A percentile compares a stretch with the other conserved stretches of the same genome.
phyloP scores from a whole-genome alignment of 2,797 vertebrate genomes.

The Discoglossus pictus region DNA sequence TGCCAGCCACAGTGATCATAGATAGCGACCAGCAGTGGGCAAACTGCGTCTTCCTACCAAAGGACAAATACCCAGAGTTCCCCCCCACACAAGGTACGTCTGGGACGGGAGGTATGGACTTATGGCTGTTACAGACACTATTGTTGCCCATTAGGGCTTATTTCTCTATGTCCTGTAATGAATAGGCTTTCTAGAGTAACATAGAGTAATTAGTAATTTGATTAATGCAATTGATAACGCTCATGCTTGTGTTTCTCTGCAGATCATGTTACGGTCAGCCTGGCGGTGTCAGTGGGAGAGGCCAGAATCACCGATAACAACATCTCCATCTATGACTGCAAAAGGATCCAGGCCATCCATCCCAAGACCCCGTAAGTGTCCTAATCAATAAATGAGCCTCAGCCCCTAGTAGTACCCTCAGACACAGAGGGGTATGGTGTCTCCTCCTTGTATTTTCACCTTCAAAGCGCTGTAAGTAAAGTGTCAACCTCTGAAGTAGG shows the following conservation, averaged over 20 bases:
- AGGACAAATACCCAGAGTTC: slow-evolving; percentile 72
- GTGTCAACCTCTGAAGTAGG: slow-evolving; percentile 8
- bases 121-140: too few species aligned
- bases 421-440: too few species aligned
- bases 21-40: slow-evolving; percentile 81
- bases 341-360: slow-evolving; percentile 81
- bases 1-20: slow-evolving; percentile 77
- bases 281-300: slow-evolving; percentile 85
- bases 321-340: slow-evolving; percentile 91
- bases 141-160: too few species aligned
- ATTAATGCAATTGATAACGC: too few species aligned
- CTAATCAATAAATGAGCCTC: too few species aligned
- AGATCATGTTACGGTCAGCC: slow-evolving; percentile 87
- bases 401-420: too few species aligned
- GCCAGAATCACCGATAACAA: slow-evolving; percentile 83
- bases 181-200: too few species aligned
- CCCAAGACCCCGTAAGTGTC: slow-evolving; percentile 83
- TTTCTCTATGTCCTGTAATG: too few species aligned
- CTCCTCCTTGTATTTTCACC: too few species aligned
- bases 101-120: slow-evolving; percentile 14
- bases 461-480: too few species aligned
- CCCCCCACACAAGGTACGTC: slow-evolving; percentile 77
- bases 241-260: slow-evolving; percentile 55
- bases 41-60: slow-evolving; percentile 85
- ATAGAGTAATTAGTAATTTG: too few species aligned